Evolutionary conservation across 2,888 invertebrate genomes (phyloP).

Genomic region (Philaethria dido): DNA sequence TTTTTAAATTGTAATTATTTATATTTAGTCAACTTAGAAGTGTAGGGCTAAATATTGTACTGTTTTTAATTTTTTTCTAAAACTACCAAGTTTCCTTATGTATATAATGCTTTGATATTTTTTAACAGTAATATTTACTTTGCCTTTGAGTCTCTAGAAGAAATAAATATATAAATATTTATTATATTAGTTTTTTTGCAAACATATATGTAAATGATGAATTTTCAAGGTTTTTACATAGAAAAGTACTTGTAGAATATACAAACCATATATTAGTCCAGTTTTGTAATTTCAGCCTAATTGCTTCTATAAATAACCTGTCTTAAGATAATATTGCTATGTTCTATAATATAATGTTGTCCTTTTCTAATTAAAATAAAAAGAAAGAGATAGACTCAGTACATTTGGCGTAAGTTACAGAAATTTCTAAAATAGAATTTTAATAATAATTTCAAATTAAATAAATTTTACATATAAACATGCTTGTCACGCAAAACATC

Average conservation of each 20-base stretch:
- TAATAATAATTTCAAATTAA: background rate
- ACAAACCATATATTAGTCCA: conserved; percentile 6
- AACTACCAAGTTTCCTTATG: background rate
- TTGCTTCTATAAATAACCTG: background rate
- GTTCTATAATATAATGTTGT: background rate
- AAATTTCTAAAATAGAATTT: background rate
- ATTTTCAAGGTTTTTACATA: background rate
- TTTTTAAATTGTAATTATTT: conserved; percentile 15
- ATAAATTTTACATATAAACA: background rate
- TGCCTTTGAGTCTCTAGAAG: conserved; percentile 9
- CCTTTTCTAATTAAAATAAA: conserved; percentile 5
- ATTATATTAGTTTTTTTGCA: background rate
- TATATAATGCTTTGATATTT: conserved; percentile 1
- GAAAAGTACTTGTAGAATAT: background rate
- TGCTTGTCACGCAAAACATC: conserved; percentile 15
- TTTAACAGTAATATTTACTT: background rate
- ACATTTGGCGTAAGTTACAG: background rate
- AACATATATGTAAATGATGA: background rate
- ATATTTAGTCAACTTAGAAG: background rate
- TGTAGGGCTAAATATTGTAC: conserved; percentile 15
- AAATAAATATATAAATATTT: background rate
- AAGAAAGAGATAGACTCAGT: background rate
- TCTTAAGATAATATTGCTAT: background rate
- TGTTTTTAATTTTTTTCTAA: background rate
- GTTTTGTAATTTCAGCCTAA: background rate